Evolutionary conservation across 2,888 invertebrate genomes (phyloP).

Genomic region (Zaprionus lineosus): DNA sequence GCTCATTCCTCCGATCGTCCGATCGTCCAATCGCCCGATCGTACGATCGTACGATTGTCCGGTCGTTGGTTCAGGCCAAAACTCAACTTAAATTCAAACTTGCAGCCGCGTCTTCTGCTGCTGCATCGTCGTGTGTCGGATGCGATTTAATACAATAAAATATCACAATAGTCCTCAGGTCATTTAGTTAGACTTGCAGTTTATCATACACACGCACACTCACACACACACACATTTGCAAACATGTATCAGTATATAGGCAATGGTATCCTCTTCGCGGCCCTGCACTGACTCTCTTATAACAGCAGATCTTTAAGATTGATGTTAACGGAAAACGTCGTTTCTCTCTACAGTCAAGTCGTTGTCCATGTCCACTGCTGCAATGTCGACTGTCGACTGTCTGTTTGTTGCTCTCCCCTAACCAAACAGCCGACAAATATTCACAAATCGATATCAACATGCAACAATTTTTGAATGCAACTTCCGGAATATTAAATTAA

Average conservation of each 20-base stretch:
- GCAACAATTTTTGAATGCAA: too few species aligned
- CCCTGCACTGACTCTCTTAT: slow-evolving; percentile 33
- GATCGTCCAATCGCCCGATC: slow-evolving; percentile 17
- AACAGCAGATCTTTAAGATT: slow-evolving; percentile 75
- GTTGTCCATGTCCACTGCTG: slow-evolving; percentile 34
- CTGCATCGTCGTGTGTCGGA: slow-evolving; percentile 67
- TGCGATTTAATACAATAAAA: slow-evolving; percentile 82
- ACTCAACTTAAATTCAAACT: slow-evolving; percentile 22
- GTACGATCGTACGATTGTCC: slow-evolving; percentile 1
- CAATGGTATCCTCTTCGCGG: slow-evolving; percentile 27
- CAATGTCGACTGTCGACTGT: slow-evolving; percentile 36
- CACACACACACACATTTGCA: slow-evolving; percentile 30
- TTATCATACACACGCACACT: slow-evolving; percentile 65
- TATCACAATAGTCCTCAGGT: slow-evolving; percentile 83
- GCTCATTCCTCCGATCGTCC: slow-evolving; percentile 19
- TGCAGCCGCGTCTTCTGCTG: slow-evolving; percentile 4
- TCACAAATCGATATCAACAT: background rate
- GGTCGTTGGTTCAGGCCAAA: slow-evolving; percentile 19
- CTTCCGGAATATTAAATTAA: too few species aligned
- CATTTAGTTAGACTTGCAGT: slow-evolving; percentile 81
- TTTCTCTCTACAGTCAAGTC: slow-evolving; percentile 53
- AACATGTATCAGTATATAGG: slow-evolving; percentile 5
- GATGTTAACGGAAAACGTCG: slow-evolving; percentile 82
- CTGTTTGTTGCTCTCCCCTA: slow-evolving; percentile 5
- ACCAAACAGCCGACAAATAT: slow-evolving; percentile 28